These are phyloP conservation scores for Drosophila bifasciata DNA, from an alignment of 1,140 invertebrate species.

Conservation along the genomic window DNA sequence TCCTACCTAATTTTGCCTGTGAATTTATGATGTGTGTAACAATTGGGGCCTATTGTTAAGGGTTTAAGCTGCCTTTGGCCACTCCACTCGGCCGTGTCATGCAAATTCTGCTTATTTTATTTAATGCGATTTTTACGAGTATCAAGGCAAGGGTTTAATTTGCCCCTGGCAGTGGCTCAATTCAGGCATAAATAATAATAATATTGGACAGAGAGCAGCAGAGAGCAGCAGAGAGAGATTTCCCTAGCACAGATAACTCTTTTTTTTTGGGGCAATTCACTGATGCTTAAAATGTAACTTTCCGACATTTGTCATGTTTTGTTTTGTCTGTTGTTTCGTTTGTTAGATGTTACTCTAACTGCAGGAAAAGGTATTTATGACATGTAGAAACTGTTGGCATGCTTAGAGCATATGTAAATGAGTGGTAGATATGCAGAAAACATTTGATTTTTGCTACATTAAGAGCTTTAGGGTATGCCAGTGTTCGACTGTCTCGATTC, in stretches of 20 bases:
- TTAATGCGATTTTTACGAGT: conserved; percentile 72
- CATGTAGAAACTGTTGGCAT: no score
- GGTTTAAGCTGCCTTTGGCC: conserved; percentile 26
- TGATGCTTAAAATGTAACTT: conserved; percentile 55
- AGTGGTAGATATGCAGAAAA: no score
- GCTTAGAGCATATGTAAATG: no score
- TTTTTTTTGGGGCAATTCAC: conserved; percentile 6
- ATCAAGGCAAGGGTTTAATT: conserved; percentile 45
- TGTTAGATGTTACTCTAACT: conserved; percentile 2
- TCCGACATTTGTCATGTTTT: conserved; percentile 71
- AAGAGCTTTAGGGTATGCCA: no score
- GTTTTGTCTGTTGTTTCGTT: conserved; percentile 40
- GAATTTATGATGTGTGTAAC: conserved; percentile 82
- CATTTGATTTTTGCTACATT: no score
- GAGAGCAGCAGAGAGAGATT: no score
- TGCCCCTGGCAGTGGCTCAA: conserved; percentile 56
- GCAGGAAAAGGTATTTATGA: no score
- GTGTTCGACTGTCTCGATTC: no score
- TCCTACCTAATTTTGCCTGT: conserved; percentile 2
- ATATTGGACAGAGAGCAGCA: no score
- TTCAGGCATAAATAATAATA: conserved; percentile 46
- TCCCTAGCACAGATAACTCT: not conserved
- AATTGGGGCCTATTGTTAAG: conserved; percentile 59
- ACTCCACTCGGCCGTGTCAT: conserved; percentile 58
- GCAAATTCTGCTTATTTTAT: conserved; percentile 72